Evolutionary conservation across 2,888 invertebrate genomes (phyloP), one percentile per base, ranked within the genome.

Genomic region (Troides aeacus): DNA sequence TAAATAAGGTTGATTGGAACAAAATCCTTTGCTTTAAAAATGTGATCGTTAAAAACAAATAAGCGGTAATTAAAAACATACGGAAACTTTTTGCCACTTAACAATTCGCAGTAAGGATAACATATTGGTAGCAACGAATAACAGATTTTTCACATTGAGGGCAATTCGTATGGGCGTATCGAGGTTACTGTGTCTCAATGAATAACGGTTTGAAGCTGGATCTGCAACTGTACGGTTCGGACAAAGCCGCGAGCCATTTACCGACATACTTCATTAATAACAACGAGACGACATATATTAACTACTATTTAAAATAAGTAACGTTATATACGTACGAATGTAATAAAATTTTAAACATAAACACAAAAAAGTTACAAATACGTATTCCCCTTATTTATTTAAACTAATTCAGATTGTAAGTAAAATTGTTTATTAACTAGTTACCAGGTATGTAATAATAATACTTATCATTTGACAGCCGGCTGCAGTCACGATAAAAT

Each of bases 141-240:
- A 58, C 15, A 12, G 60, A 68, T 56, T 64, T 60, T 64, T 64
- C 62, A 69, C 46, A 42, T 42, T 23, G 53, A 64, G 64, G 64
- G 65, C 57, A 82, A 81, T 82, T 80, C 73, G 79, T 76, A 80
- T 77, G 77, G 76, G 77, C 79, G 80, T 82, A 89, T 86, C 86
- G 87, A 77, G 89, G 91, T 89, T 85, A 91, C 86, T 88, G 74
- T 89, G 90, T 82, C 81, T 80, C 75, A 75, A 78, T 82, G 79
- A 84, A 78, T 89, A 90, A 89, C 89, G 88, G 90, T 86, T 83
- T 78, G 81, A 85, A 81, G 74, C 81, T 83, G 87, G 72, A 82
- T 56, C 39, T 72, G 81, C 76, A 76, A 69, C 71, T 39, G 68
- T 64, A 71, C 76, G 74, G 50, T 68, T 73, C 64, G 65, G 18